Percentiles rank a stretch among this genome's conserved stretches.
Conservation (phyloP, 2,797 vertebrate genomes). For the Platalea minor region DNA sequence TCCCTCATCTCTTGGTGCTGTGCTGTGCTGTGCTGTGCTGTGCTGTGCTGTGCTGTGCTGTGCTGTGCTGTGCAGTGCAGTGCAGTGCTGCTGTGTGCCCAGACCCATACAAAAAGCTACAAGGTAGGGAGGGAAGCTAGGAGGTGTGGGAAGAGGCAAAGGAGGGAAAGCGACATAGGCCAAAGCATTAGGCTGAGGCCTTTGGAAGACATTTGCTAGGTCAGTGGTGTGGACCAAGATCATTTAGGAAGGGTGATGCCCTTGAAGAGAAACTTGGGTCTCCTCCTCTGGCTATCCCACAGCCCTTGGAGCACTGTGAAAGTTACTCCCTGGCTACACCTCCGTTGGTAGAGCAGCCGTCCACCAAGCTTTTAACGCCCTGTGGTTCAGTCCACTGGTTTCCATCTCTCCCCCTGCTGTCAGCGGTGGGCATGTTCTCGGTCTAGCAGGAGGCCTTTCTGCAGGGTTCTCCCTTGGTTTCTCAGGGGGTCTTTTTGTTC, state of each 20-base stretch:
- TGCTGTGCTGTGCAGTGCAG: too few relatives aligned
- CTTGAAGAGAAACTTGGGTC: not conserved
- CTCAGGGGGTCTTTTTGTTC: not conserved
- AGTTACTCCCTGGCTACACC: not conserved
- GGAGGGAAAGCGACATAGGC: rapidly evolving
- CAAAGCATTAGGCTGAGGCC: rapidly evolving
- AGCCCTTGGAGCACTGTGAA: not conserved
- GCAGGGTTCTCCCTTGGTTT: not conserved
- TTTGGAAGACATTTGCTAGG: not conserved
- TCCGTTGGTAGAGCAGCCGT: rapidly evolving
- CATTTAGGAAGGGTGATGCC: not conserved
- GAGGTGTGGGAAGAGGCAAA: not conserved
- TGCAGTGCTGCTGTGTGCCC: not conserved
- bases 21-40: too few relatives aligned
- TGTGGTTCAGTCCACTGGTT: not conserved
- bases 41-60: too few relatives aligned
- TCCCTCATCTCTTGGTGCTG: not conserved
- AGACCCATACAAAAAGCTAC: rapidly evolving
- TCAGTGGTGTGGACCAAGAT: not conserved
- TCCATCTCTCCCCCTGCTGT: not conserved
- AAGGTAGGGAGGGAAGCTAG: not conserved
- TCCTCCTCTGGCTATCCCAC: not conserved
- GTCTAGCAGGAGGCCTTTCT: not conserved
- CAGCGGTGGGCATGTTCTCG: not conserved
- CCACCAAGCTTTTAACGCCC: not conserved